phyloP scores from a whole-genome alignment of 2,797 vertebrate species.

The Acrossocheilus fasciatus region DNA sequence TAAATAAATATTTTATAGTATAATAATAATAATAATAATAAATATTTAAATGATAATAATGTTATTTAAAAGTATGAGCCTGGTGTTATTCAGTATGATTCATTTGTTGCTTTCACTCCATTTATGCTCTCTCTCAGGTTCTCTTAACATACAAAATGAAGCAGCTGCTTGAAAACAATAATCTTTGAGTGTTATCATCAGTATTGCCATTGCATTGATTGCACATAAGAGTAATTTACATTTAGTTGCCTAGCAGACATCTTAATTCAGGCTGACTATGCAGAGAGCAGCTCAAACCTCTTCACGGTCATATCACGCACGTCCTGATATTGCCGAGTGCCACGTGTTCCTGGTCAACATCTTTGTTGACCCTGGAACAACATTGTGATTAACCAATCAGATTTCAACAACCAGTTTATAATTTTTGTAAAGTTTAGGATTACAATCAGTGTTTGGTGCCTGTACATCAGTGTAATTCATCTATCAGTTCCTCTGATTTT shows the following conservation, averaged over 20 bases:
- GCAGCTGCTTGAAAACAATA: slow-evolving; percentile 52
- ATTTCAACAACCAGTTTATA: no score
- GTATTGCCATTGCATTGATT: slow-evolving; percentile 30
- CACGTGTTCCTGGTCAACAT: no score
- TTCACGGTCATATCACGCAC: slow-evolving; percentile 13
- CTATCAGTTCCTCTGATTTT: no score
- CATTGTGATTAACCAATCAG: no score
- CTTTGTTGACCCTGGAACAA: no score
- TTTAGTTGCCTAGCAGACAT: slow-evolving; percentile 49
- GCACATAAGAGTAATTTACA: slow-evolving; percentile 48
- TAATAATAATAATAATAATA: neutral
- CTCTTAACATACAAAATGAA: slow-evolving; percentile 1
- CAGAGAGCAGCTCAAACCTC: slow-evolving; percentile 14
- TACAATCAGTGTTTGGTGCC: no score
- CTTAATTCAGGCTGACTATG: neutral
- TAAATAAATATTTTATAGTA: neutral
- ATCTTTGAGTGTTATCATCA: slow-evolving; percentile 24
- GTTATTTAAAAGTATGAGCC: neutral
- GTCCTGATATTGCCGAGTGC: no score
- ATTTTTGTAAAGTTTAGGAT: no score
- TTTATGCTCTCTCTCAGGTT: slow-evolving; percentile 17
- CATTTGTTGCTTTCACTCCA: neutral
- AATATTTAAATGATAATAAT: neutral
- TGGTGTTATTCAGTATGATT: neutral
- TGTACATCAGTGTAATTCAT: no score